Base-by-base conservation (phyloP, 2,888 invertebrate species). In the Hesperia comma region DNA sequence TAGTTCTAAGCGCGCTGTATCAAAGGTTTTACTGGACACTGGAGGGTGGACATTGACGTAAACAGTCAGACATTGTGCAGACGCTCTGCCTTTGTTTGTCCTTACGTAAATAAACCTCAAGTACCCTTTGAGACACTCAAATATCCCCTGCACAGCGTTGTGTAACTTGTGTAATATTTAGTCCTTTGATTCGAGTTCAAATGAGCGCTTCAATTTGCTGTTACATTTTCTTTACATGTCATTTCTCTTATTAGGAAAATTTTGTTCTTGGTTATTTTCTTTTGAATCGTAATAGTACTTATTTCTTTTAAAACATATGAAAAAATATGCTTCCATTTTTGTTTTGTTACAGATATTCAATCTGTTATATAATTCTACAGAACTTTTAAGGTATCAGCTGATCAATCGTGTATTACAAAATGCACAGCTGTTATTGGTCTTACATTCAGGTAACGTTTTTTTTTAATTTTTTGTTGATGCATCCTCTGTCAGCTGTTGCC, bases 41-140 rank as follows among this genome's bases (percentile, higher is more conserved):
- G 81, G 81, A 78, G 71, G 79, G 84, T 66, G 67, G 75, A 86
- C 88, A 79, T 80, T 78, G 77, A 5, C 84, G 90, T 87, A 92
- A 92, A 92, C 92, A 75, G 81, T 72, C 70, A 75, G 92, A 92
- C 83, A 89, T 81, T 87, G 87, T 89, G 82, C 92, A 92, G 91
- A 91, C 86, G 86, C 78, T 73, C 72, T 77, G 80, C 77, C 83
- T 88, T 88, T 90, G 91, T 90, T 87, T 85, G 75, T 75, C 72
- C 70, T 77, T 78, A 81, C 81, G 83, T 85, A 88, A 89, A 88
- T 87, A 88, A 84, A 84, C 77, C 79, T 74, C 71, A 80, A 83
- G 84, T 79, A 79, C 74, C 77, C 82, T 86, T 84, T 81, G 74
- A 74, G 70, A 54, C 53, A 15, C 58, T 68, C 19, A 21, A 63